Conservation (phyloP, 2,113 vertebrate species). For the Colaptes auratus region DNA sequence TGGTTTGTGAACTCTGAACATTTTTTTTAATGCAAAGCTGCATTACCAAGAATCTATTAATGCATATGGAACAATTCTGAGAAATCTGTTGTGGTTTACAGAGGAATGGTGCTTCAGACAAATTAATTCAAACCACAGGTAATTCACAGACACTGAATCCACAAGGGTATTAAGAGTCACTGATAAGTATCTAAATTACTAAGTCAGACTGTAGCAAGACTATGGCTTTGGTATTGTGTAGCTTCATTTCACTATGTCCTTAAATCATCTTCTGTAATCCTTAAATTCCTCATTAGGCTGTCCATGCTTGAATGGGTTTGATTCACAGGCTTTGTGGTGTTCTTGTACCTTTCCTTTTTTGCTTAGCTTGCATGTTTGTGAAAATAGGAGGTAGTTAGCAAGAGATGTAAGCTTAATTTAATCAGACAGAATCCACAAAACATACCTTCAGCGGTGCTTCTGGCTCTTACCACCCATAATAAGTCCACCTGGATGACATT, state of each 20-base stretch:
- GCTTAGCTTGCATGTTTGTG: conserved; percentile 11
- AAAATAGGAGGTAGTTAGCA: not conserved
- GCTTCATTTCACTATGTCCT: conserved; percentile 13
- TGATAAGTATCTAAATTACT: conserved; percentile 43
- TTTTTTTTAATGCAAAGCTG: conserved; percentile 2
- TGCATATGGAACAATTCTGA: conserved; percentile 35
- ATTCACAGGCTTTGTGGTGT: not conserved
- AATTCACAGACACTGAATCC: conserved; percentile 43
- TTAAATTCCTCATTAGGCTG: conserved; percentile 36
- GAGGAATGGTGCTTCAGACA: conserved; percentile 6
- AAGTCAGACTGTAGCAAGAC: not conserved
- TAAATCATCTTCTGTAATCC: conserved; percentile 50
- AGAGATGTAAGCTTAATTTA: not conserved
- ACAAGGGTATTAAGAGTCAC: conserved; percentile 10
- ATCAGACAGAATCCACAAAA: not conserved
- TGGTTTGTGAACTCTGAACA: not conserved
- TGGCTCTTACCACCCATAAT: not conserved
- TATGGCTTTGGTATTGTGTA: not conserved
- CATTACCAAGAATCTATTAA: conserved; percentile 30
- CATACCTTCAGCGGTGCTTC: not conserved
- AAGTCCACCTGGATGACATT: not conserved
- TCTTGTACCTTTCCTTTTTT: not conserved
- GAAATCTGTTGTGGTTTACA: conserved; percentile 37
- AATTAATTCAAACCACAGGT: conserved; percentile 58
- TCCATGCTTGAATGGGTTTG: not conserved